Evolutionary conservation across 1,140 invertebrate species (phyloP), one percentile per base, ranked within the genome.

Genomic region (Dinothrombium tinctorium): DNA sequence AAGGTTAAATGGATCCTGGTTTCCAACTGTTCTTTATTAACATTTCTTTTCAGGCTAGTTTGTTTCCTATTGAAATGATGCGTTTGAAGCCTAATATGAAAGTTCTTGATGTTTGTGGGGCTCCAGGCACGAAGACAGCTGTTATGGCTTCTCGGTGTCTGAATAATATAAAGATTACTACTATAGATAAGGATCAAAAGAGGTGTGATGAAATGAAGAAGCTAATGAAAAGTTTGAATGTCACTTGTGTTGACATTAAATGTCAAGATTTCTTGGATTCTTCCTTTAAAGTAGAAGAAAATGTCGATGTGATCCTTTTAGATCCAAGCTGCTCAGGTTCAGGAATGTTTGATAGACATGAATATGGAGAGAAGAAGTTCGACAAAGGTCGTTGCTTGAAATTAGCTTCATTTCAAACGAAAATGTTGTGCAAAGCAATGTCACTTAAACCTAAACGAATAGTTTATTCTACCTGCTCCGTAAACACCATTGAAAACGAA

Each of bases 251-350:
- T 0, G 57, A 68, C 46, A 58, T 71, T 8, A 56, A 74, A 1
- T 61, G 73, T 52, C 62, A 58, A 39, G 83, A 94, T 62, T 72
- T 75, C 33, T 59, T 80, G 12, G 61, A 69, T 43, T 55, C 65
- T 21, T 54, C 59, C 0, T 59, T 69, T 37, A 39, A 47, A 20
- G 40, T 48, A 24, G 74, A 67, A 55, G 63, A 69, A 19, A 61
- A 74, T 53, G 74, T 92, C 0, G 71, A 84, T 56, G 89, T 84
- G 53, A 76, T 94, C 49, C 59, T 98, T 15, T 69, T 95, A 1
- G 90, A 98, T 65, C 87, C 89, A 4, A 83, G 80, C 43, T 98
- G 89, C 60, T 83, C 83, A 43, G 87, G 87, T 29, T 83, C 81
- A 59, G 90, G 90, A 72, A 74, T 74, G 55, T 51, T 65, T 4